Evolutionary conservation across 2,113 vertebrate genomes (phyloP).

Genomic region (Eudyptes chrysolophus): DNA sequence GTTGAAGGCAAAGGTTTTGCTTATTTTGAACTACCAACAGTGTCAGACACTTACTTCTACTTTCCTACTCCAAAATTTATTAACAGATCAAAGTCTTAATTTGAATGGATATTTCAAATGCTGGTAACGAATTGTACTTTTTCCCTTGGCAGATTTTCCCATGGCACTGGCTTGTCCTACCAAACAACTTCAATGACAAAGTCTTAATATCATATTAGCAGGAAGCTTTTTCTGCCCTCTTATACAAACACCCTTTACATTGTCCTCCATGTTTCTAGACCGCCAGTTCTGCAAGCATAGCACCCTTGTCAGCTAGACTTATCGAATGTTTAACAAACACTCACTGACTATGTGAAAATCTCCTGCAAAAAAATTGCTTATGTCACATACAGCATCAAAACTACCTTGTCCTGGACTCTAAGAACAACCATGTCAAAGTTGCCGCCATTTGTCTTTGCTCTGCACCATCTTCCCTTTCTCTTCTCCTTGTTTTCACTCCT

Average conservation of each 20-base stretch:
- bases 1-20: background rate
- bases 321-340: background rate
- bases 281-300: background rate
- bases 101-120: background rate
- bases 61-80: background rate
- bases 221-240: background rate
- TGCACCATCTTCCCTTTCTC: background rate
- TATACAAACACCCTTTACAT: background rate
- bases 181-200: background rate
- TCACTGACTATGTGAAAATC: background rate
- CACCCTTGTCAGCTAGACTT: background rate
- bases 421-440: background rate
- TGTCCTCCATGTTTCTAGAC: background rate
- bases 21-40: background rate
- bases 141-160: background rate
- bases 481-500: background rate
- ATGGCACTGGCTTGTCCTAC: background rate
- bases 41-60: background rate
- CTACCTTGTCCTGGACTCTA: background rate
- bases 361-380: background rate
- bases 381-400: background rate
- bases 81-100: background rate
- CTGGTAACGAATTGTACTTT: background rate
- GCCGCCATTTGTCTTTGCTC: background rate
- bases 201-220: background rate